Evolutionary conservation across 2,797 vertebrate genomes (phyloP).

Genomic region (Hylomyscus alleni): DNA sequence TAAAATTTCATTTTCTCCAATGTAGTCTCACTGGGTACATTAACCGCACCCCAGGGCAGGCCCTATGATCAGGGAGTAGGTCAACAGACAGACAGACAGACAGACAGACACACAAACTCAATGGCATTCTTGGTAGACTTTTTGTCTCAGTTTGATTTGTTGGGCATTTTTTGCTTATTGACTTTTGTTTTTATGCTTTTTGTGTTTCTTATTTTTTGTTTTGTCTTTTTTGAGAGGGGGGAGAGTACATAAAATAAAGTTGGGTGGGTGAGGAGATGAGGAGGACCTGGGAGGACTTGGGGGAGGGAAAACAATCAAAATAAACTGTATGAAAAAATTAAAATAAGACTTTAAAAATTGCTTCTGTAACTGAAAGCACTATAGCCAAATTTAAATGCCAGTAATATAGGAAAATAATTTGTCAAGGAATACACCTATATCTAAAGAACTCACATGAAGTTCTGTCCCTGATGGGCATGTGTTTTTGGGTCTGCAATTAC

Average conservation of each 20-base stretch:
- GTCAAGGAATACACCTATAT: neutral
- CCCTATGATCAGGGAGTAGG: neutral
- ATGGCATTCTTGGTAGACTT: neutral
- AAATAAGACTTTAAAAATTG: neutral
- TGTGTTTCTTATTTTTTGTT: too few relatives aligned
- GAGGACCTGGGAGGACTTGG: neutral
- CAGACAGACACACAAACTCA: neutral
- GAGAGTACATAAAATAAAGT: neutral
- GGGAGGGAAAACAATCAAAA: neutral
- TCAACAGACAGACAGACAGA: neutral
- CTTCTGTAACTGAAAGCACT: neutral
- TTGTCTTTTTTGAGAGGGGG: neutral
- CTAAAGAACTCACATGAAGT: neutral
- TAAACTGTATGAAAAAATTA: neutral
- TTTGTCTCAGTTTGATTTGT: neutral
- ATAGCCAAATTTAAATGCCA: slow-evolving; percentile 51
- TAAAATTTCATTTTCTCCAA: neutral
- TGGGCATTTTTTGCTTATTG: neutral
- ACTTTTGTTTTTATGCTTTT: neutral
- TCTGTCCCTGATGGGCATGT: rapidly evolving
- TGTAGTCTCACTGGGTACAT: neutral
- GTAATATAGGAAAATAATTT: slow-evolving; percentile 16
- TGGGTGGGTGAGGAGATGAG: neutral
- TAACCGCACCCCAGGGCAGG: neutral
- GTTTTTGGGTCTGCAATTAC: rapidly evolving